Percentiles rank a stretch among this genome's conserved stretches.
Evolutionary conservation across 2,888 invertebrate genomes (phyloP).

Genomic region (Monochamus alternatus): DNA sequence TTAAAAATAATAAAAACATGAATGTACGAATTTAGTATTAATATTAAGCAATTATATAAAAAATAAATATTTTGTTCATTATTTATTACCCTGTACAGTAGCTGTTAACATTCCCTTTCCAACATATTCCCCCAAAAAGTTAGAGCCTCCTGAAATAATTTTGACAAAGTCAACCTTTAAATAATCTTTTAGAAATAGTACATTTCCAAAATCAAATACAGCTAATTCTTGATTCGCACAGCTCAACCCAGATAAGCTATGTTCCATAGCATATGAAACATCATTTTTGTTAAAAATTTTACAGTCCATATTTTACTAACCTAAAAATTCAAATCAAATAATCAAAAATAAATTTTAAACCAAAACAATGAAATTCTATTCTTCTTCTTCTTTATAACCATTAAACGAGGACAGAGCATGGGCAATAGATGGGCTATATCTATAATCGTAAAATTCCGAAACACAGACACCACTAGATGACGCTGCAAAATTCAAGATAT

Average conservation of each 20-base stretch:
- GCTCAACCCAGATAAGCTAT: constrained; percentile 40
- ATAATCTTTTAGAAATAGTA: constrained; percentile 65
- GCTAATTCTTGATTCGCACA: constrained; percentile 62
- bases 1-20: constrained; percentile 13
- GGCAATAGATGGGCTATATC: too few species aligned
- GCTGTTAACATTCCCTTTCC: constrained; percentile 87
- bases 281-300: constrained; percentile 3
- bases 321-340: background rate
- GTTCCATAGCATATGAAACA: constrained; percentile 17
- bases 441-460: too few species aligned
- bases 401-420: too few species aligned
- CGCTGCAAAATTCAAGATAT: too few species aligned
- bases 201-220: constrained; percentile 66
- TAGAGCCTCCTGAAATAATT: constrained; percentile 81
- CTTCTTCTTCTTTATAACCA: too few species aligned
- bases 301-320: constrained; percentile 20
- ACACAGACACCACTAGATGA: too few species aligned
- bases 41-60: background rate
- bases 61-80: background rate
- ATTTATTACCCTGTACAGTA: constrained; percentile 76
- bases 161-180: constrained; percentile 70
- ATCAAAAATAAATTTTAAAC: constrained; percentile 7
- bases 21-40: background rate
- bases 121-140: constrained; percentile 73
- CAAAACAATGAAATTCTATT: constrained; percentile 13